Conservation (phyloP, 2,113 vertebrate genomes). For the Heptranchias perlo region DNA sequence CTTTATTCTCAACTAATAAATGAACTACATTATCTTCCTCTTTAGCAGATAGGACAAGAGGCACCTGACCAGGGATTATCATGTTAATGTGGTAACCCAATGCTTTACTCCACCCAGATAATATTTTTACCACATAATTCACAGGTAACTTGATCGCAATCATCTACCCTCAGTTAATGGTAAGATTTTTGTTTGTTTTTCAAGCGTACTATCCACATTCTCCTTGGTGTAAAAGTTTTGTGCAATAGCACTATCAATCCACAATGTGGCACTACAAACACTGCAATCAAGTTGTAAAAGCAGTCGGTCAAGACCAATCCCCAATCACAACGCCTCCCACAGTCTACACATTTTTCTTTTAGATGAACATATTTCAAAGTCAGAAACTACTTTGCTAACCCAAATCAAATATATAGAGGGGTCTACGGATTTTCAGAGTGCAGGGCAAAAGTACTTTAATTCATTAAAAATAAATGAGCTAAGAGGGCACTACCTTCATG, state of each 20-base stretch:
- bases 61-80: background rate
- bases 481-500: background rate
- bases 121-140: background rate
- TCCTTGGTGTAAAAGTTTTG: conserved; percentile 34
- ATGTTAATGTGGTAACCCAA: background rate
- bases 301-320: background rate
- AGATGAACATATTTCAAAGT: background rate
- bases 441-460: background rate
- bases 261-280: conserved; percentile 50
- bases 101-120: background rate
- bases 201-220: background rate
- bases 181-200: background rate
- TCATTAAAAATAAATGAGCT: background rate
- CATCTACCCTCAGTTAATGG: background rate
- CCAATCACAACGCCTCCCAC: background rate
- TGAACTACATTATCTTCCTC: background rate
- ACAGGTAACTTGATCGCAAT: background rate
- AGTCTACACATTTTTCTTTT: background rate
- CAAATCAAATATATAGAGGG: background rate
- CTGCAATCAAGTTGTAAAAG: background rate
- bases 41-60: background rate
- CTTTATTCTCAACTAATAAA: background rate
- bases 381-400: background rate
- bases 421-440: background rate
- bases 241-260: conserved; percentile 41